Base-by-base conservation (phyloP, 1,140 invertebrate genomes). In the Tribolium castaneum region DNA sequence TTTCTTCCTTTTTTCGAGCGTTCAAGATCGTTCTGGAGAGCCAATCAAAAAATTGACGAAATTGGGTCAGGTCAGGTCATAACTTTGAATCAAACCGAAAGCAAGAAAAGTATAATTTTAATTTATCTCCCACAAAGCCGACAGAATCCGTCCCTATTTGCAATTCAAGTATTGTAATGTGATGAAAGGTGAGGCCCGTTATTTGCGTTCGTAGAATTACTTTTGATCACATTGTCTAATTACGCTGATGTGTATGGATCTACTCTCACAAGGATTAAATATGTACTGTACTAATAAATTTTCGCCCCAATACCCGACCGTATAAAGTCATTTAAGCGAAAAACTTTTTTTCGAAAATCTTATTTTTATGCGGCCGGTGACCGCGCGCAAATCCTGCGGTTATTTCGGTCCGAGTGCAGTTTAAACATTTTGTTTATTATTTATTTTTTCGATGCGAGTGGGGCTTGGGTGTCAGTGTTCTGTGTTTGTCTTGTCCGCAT, bases 401-500 rank as follows among this genome's bases (percentile, higher is more conserved):
- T 62, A 66, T 66, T 66, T 66, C 12, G n/a, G 25, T 35, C 59
- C n/a, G 12, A 4, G 22, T 54, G 22, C 22, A 54, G 14, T 54
- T 54, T 51, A 72, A 49, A 78, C 73, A 75, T 75, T 75, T 74
- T 51, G 49, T 78, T 78, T 75, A 75, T 78, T 75, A 75, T 78
- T 78, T 75, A 62, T 75, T 75, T 78, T 78, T 78, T 75, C 77
- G 59, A 75, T 78, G 71, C 59, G 66, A 75, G 77, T 75, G 70
- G 22, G 30, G 51, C 76, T 78, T 9, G 56, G 70, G 76, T 78
- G 76, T 78, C 75, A 76, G 76, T 51, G 50, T 77, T 77, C 72
- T 62, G 52, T 78, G 77, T 78, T 78, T 78, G 77, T 73, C 71
- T 78, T 78, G 77, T 74, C 62, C 78, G 74, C 50, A 80, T 77